Percentiles rank a stretch among this genome's conserved stretches.
Conservation (phyloP, 2,888 invertebrate genomes). For the Branchipolynoe longqiensis region DNA sequence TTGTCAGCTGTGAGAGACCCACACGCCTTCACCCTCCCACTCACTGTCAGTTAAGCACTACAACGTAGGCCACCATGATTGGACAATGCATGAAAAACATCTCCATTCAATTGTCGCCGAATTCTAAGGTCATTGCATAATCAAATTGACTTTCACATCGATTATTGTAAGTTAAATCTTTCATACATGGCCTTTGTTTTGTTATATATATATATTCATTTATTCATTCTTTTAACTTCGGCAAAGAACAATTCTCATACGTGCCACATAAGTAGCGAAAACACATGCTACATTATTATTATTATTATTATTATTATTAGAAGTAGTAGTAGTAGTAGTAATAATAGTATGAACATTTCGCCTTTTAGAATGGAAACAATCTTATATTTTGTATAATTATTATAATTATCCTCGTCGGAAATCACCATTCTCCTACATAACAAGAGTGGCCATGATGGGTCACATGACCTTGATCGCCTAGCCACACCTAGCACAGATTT, state of each 20-base stretch:
- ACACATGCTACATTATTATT: neutral
- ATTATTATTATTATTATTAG: neutral
- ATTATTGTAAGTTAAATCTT: neutral
- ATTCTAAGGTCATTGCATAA: neutral
- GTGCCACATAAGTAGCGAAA: neutral
- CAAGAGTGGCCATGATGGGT: no score
- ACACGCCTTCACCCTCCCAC: neutral
- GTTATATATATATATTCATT: neutral
- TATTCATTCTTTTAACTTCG: neutral
- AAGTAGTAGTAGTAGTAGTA: no score
- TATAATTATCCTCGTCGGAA: no score
- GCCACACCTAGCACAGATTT: no score
- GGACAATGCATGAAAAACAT: neutral
- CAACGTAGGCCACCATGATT: neutral
- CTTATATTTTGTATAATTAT: neutral
- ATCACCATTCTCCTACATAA: no score
- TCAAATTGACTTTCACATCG: conserved; percentile 8
- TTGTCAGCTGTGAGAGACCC: conserved; percentile 1
- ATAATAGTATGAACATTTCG: neutral
- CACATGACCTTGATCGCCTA: no score
- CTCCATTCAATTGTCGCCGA: neutral
- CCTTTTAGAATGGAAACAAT: neutral
- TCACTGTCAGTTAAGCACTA: conserved; percentile 45
- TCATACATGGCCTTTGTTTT: neutral
- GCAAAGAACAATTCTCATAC: neutral